Evolutionary conservation across 2,888 invertebrate species (phyloP).

Genomic region (Mesoligia furuncula): DNA sequence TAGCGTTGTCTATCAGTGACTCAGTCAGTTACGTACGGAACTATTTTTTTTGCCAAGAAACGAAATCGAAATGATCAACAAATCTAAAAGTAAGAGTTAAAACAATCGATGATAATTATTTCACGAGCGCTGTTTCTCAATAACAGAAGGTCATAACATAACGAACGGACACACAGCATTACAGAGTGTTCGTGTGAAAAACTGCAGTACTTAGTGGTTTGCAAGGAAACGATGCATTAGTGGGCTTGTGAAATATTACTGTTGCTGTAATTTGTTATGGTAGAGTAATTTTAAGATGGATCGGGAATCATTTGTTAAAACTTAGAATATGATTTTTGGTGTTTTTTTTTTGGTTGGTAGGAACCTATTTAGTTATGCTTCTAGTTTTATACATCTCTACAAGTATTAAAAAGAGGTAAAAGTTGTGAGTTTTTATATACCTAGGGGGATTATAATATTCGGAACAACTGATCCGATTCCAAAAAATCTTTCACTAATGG

Average conservation of each 20-base stretch:
- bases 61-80: constrained; percentile 27
- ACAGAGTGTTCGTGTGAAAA: constrained; percentile 80
- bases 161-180: constrained; percentile 76
- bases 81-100: constrained; percentile 68
- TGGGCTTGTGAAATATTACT: constrained; percentile 71
- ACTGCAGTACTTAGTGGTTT: constrained; percentile 62
- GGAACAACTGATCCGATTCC: neutral
- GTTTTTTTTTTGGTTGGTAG: too few relatives aligned
- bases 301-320: neutral
- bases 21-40: constrained; percentile 3
- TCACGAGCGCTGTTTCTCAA: constrained; percentile 55
- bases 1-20: neutral
- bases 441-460: neutral
- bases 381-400: neutral
- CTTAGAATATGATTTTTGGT: neutral
- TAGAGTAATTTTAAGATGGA: constrained; percentile 30
- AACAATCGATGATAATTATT: constrained; percentile 64
- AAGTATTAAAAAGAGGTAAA: neutral
- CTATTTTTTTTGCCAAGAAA: neutral
- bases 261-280: constrained; percentile 30
- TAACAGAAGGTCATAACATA: constrained; percentile 62
- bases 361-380: neutral
- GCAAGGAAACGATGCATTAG: constrained; percentile 73
- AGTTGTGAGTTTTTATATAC: neutral
- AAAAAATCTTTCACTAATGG: too few relatives aligned